These are phyloP conservation scores for Dynastes tityus DNA, from an alignment of 2,888 invertebrate species.

Conservation along the genomic window DNA sequence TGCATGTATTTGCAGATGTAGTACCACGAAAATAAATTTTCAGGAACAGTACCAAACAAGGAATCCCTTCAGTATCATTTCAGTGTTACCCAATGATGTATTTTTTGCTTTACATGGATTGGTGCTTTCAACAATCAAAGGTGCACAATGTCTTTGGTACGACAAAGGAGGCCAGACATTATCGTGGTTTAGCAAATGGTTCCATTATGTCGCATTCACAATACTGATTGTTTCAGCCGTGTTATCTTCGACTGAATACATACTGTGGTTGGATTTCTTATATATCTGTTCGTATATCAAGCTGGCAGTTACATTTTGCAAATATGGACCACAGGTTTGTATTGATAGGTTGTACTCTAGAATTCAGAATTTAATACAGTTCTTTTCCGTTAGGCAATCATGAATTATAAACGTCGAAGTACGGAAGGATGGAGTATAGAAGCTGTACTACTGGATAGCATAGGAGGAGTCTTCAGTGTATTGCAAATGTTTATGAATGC, in stretches of 20 bases:
- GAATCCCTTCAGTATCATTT: constrained; percentile 88
- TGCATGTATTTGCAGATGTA: neutral
- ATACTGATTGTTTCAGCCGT: constrained; percentile 65
- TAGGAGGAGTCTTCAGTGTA: constrained; percentile 91
- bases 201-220: constrained; percentile 72
- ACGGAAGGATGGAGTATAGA: constrained; percentile 98
- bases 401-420: constrained; percentile 93
- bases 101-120: constrained; percentile 93
- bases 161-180: constrained; percentile 88
- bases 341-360: neutral
- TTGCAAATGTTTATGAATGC: constrained; percentile 94
- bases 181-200: constrained; percentile 80
- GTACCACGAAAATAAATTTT: constrained; percentile 62
- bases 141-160: constrained; percentile 88
- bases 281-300: constrained; percentile 95
- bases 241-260: constrained; percentile 74
- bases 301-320: constrained; percentile 90
- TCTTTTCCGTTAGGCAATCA: constrained; percentile 78
- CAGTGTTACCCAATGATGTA: constrained; percentile 93
- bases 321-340: constrained; percentile 94
- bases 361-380: too few species aligned
- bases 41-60: constrained; percentile 82
- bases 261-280: constrained; percentile 90
- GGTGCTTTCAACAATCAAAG: constrained; percentile 84
- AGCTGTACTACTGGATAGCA: constrained; percentile 93